These are phyloP conservation scores for Daubentonia madagascariensis DNA, from an alignment of 2,113 vertebrate genomes.

Conservation along the genomic window DNA sequence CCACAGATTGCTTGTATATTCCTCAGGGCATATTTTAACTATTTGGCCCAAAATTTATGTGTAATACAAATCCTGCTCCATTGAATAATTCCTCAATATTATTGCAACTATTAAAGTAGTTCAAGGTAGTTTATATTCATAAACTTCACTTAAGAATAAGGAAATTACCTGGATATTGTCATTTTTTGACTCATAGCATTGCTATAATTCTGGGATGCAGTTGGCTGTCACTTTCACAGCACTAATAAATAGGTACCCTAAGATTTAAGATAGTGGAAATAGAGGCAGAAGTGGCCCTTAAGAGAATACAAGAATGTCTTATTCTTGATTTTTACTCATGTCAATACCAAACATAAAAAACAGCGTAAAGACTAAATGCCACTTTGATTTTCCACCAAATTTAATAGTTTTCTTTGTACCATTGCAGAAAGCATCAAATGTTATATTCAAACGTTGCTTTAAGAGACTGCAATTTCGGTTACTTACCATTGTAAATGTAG, in stretches of 20 bases:
- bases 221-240: conserved; percentile 55
- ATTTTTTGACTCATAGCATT: conserved; percentile 41
- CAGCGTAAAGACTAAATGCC: conserved; percentile 71
- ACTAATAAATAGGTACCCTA: conserved; percentile 38
- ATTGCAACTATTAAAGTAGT: not conserved
- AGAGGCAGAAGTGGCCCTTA: conserved; percentile 47
- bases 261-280: conserved; percentile 51
- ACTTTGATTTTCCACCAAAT: conserved; percentile 73
- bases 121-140: conserved; percentile 13
- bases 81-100: conserved; percentile 25
- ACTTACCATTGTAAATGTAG: not conserved
- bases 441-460: conserved; percentile 39
- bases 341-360: conserved; percentile 75
- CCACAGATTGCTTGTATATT: not conserved
- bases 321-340: conserved; percentile 73
- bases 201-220: conserved; percentile 45
- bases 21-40: not conserved
- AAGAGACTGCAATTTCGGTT: conserved; percentile 61
- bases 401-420: conserved; percentile 64
- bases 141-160: conserved; percentile 46
- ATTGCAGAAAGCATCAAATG: conserved; percentile 67
- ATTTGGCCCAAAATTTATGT: conserved; percentile 25
- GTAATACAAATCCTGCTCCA: conserved; percentile 15
- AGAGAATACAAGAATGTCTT: conserved; percentile 49
- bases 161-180: conserved; percentile 35